Base-by-base conservation (phyloP, 2,797 vertebrate genomes). In the Acropternis orthonyx region DNA sequence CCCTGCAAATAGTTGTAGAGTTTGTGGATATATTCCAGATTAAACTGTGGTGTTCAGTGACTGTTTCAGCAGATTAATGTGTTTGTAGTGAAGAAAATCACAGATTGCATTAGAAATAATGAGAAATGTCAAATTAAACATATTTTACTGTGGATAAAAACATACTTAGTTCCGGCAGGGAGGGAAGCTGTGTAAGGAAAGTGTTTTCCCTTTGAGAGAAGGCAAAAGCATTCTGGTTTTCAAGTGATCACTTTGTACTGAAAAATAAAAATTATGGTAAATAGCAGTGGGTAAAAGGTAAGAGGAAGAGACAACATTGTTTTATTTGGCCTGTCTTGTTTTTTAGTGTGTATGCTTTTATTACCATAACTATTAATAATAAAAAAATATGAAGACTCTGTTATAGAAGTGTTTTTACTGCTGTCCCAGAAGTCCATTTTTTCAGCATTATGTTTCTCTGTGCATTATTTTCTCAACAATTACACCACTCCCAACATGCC, bases 51-150 rank as follows among this genome's bases (percentile, higher is more conserved):
- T 48, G 34, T 67, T 65, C 69, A 87, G 10, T 83, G 49, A 22
- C 21, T 72, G 32, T 32, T 66, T 73, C 44, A 36, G 16, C 88
- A 44, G 71, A 80, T 68, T 43, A 43, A 39, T 27, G 20, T 69
- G 52, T 93, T 87, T 76, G 18, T 28, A 44, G 62, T 48, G 27
- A 92, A 41, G 73, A 72, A 81, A 69, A 82, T 82, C 19, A 52
- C 69, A 90, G 67, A 63, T n/a, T 86, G 37, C 17, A 34, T 69
- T 66, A 63, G 32, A 88, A 89, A 44, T 89, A 76, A 74, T 72
- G 30, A 82, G 46, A 69, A 7, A 6, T 28, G 28, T 73, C 48
- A 87, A 84, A 54, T 52, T 54, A 28, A 34, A 80, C 86, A n/a
- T 61, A 24, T 17, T 93, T 62, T 75, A 27, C n/a, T 71, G 44